phyloP scores from a whole-genome alignment of 2,797 vertebrate genomes.

The Atherinosoma microstoma region DNA sequence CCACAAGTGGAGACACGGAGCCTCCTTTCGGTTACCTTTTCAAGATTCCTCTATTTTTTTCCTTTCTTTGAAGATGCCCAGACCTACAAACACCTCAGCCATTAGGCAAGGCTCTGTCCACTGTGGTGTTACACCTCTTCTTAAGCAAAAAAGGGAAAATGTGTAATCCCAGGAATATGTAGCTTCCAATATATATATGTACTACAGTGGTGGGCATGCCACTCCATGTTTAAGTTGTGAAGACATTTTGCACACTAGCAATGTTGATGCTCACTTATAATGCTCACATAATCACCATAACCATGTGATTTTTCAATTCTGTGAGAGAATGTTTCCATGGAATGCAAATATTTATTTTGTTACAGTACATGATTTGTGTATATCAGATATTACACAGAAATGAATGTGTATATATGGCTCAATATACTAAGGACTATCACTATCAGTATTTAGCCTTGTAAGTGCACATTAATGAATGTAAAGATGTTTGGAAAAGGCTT shows the following conservation, averaged over 20 bases:
- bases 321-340: conserved; percentile 68
- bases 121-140: conserved; percentile 39
- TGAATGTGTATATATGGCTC: conserved; percentile 73
- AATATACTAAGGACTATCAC: conserved; percentile 74
- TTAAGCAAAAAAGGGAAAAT: conserved; percentile 51
- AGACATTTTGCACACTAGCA: conserved; percentile 67
- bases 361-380: conserved; percentile 58
- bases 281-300: conserved; percentile 43
- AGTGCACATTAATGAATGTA: conserved; percentile 78
- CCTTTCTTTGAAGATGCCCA: conserved; percentile 48
- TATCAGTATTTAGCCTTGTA: conserved; percentile 73
- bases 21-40: conserved; percentile 23
- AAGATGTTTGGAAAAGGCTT: conserved; percentile 53
- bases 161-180: conserved; percentile 75
- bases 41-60: conserved; percentile 24
- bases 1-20: conserved; percentile 61
- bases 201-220: conserved; percentile 49
- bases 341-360: conserved; percentile 81
- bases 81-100: conserved; percentile 67
- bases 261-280: conserved; percentile 56
- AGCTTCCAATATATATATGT: conserved; percentile 67
- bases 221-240: conserved; percentile 55
- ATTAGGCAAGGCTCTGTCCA: conserved; percentile 44
- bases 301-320: conserved; percentile 42
- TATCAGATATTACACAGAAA: conserved; percentile 60